phyloP scores from a whole-genome alignment of 2,888 invertebrate genomes.

The Lingula anatina region DNA sequence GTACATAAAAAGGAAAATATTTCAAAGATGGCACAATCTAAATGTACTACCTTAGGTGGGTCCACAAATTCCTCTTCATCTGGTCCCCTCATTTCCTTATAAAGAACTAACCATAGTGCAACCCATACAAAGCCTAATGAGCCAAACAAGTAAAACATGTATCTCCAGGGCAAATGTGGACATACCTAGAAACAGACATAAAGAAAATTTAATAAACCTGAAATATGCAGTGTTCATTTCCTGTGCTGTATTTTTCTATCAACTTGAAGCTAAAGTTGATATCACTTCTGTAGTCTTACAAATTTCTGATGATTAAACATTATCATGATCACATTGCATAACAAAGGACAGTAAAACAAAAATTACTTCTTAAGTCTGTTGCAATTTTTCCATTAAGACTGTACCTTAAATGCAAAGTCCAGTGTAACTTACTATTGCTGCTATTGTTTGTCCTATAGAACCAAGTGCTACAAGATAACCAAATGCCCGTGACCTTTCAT shows the following conservation, averaged over 20 bases:
- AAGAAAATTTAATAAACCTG: background rate
- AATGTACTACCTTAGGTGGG: constrained; percentile 50
- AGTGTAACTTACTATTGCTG: constrained; percentile 61
- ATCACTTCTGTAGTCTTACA: background rate
- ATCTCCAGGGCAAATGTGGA: constrained; percentile 65
- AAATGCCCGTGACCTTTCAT: constrained; percentile 69
- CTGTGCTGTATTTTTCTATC: too few species aligned
- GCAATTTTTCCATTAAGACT: background rate
- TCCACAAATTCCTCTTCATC: constrained; percentile 50
- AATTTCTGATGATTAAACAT: background rate
- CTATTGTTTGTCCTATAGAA: constrained; percentile 70
- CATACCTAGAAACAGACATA: constrained; percentile 56
- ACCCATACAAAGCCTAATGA: constrained; percentile 66
- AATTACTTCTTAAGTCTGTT: background rate
- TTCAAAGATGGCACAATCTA: background rate
- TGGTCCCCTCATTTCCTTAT: constrained; percentile 57
- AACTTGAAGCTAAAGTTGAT: background rate
- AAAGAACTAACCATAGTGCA: constrained; percentile 62
- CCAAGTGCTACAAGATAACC: constrained; percentile 69
- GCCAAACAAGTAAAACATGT: constrained; percentile 67
- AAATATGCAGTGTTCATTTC: too few species aligned
- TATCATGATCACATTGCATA: too few species aligned
- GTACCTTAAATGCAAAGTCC: too few species aligned
- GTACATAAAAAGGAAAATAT: background rate
- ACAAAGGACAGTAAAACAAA: background rate